These are phyloP conservation scores for Phodopus roborovskii DNA, from an alignment of 2,113 vertebrate genomes.

Conservation along the genomic window DNA sequence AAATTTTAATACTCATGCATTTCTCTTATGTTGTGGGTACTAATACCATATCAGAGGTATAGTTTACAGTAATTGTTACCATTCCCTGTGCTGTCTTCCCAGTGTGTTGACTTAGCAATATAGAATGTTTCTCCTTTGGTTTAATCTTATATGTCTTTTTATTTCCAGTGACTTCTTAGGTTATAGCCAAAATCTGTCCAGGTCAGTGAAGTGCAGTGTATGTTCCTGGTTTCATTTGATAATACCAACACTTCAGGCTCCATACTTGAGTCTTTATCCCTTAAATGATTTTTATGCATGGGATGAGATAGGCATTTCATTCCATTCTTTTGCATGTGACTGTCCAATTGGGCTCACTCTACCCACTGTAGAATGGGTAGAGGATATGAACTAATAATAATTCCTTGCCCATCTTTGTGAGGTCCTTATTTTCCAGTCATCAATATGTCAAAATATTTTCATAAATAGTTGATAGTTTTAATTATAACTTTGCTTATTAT, in stretches of 20 bases:
- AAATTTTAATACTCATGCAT: no score
- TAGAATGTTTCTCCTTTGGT: neutral
- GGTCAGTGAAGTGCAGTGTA: neutral
- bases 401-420: neutral
- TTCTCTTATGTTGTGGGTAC: neutral
- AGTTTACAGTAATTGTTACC: neutral
- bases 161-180: neutral
- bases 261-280: neutral
- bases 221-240: neutral
- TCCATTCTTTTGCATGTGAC: neutral
- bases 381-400: neutral
- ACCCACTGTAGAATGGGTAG: neutral
- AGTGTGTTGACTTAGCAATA: neutral
- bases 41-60: neutral
- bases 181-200: neutral
- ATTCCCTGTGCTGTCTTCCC: neutral
- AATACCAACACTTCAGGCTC: neutral
- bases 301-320: neutral
- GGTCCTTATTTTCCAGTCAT: neutral
- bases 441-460: neutral
- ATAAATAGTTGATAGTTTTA: neutral
- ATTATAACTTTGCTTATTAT: neutral
- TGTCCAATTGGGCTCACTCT: neutral
- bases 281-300: neutral
- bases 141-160: neutral